Evolutionary conservation across 2,888 invertebrate species (phyloP).

Genomic region (Dolichomitus sp.): DNA sequence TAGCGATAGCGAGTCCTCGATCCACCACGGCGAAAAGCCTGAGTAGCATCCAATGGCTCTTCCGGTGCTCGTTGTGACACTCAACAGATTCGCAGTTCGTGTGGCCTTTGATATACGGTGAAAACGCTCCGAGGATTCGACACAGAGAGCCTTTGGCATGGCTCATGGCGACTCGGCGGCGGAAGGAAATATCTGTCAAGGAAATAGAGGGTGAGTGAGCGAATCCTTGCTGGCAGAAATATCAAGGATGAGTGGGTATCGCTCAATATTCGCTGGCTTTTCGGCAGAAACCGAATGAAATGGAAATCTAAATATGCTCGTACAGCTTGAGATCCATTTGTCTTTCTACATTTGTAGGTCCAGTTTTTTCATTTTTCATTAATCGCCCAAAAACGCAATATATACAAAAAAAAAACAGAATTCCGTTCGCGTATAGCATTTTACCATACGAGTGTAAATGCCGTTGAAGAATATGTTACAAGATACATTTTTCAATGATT

Average conservation of each 20-base stretch:
- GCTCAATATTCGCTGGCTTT: background rate
- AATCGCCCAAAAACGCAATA: background rate
- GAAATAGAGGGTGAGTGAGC: background rate
- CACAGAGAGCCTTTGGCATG: background rate
- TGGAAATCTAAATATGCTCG: background rate
- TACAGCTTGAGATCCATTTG: background rate
- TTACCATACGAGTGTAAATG: background rate
- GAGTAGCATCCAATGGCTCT: slow-evolving; percentile 30
- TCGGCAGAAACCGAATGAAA: background rate
- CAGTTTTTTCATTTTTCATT: background rate
- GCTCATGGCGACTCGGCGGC: background rate
- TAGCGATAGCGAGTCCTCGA: slow-evolving; percentile 27
- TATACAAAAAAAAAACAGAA: background rate
- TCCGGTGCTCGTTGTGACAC: slow-evolving; percentile 5
- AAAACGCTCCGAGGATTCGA: slow-evolving; percentile 5
- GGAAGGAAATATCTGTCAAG: slow-evolving; percentile 1
- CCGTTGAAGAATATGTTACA: background rate
- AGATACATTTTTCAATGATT: background rate
- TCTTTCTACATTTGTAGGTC: background rate
- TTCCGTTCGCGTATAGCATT: background rate
- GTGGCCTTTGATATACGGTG: background rate
- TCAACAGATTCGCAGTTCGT: slow-evolving; percentile 10
- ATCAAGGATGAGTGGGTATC: background rate
- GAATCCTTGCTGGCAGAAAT: background rate
- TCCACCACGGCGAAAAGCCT: slow-evolving; percentile 3